These are phyloP conservation scores for Nymphalis urticae DNA, from an alignment of 2,888 invertebrate genomes.

Conservation along the genomic window DNA sequence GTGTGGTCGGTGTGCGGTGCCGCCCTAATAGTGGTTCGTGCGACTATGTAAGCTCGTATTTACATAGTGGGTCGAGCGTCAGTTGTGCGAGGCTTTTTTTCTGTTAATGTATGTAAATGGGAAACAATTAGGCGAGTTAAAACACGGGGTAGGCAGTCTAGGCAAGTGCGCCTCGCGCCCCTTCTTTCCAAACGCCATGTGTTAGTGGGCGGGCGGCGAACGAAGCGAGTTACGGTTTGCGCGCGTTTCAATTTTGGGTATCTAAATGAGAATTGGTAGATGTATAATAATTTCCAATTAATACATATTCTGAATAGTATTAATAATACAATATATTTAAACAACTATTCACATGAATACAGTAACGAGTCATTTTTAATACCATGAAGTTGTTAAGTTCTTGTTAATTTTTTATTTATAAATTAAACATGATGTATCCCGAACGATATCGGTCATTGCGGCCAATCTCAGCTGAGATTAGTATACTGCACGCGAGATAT, in stretches of 20 bases:
- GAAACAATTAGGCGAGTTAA: slow-evolving; percentile 81
- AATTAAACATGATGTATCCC: too few relatives aligned
- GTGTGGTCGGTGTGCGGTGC: slow-evolving; percentile 53
- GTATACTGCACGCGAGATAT: too few relatives aligned
- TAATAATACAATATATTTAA: too few relatives aligned
- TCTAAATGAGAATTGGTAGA: background rate
- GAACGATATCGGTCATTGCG: too few relatives aligned
- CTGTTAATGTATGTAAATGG: slow-evolving; percentile 80
- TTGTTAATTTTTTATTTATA: too few relatives aligned
- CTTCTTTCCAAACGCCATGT: slow-evolving; percentile 71
- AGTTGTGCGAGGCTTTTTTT: slow-evolving; percentile 72
- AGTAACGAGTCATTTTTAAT: too few relatives aligned
- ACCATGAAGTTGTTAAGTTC: too few relatives aligned
- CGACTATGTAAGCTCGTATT: slow-evolving; percentile 62
- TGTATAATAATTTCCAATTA: too few relatives aligned
- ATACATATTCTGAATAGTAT: too few relatives aligned
- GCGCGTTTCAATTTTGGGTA: slow-evolving; percentile 23
- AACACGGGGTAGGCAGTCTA: slow-evolving; percentile 79
- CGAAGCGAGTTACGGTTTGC: slow-evolving; percentile 24
- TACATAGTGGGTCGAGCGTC: slow-evolving; percentile 70
- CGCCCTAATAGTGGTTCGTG: slow-evolving; percentile 52
- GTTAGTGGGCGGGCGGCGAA: slow-evolving; percentile 67
- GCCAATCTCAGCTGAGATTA: too few relatives aligned
- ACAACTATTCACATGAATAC: too few relatives aligned
- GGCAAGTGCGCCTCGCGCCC: slow-evolving; percentile 74